These are phyloP conservation scores for Drosophila tanythrix DNA, from an alignment of 2,888 invertebrate species.

Conservation along the genomic window DNA sequence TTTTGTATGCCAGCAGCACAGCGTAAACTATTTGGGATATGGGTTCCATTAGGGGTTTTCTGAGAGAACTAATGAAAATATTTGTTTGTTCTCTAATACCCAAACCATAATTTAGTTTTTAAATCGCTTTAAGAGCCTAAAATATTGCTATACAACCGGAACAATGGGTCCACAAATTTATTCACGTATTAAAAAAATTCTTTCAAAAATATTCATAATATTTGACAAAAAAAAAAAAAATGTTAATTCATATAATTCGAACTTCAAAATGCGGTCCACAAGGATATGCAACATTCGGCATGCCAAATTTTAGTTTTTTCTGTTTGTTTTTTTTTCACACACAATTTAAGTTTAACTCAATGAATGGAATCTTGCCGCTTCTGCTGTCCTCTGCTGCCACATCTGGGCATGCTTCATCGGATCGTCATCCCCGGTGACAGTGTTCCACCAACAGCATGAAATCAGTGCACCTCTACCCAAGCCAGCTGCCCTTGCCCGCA, in stretches of 20 bases:
- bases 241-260: background rate
- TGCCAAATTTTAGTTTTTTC: background rate
- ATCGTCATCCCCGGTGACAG: slow-evolving; percentile 17
- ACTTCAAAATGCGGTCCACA: background rate
- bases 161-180: background rate
- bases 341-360: background rate
- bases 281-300: background rate
- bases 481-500: background rate
- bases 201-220: background rate
- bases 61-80: background rate
- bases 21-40: background rate
- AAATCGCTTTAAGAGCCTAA: background rate
- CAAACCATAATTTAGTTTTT: background rate
- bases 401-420: slow-evolving; percentile 15
- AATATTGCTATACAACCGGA: background rate
- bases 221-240: background rate
- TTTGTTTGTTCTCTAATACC: too few relatives aligned
- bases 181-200: background rate
- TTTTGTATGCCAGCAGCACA: slow-evolving; percentile 44
- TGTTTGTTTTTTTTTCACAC: too few relatives aligned
- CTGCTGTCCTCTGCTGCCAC: background rate
- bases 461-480: slow-evolving; percentile 10
- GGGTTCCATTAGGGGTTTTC: background rate
- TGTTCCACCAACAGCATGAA: slow-evolving; percentile 15
- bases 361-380: background rate